A percentile compares a stretch with the other conserved stretches of the same genome.
phyloP scores from a whole-genome alignment of 2,797 vertebrate species.

The Leptoclinus maculatus region DNA sequence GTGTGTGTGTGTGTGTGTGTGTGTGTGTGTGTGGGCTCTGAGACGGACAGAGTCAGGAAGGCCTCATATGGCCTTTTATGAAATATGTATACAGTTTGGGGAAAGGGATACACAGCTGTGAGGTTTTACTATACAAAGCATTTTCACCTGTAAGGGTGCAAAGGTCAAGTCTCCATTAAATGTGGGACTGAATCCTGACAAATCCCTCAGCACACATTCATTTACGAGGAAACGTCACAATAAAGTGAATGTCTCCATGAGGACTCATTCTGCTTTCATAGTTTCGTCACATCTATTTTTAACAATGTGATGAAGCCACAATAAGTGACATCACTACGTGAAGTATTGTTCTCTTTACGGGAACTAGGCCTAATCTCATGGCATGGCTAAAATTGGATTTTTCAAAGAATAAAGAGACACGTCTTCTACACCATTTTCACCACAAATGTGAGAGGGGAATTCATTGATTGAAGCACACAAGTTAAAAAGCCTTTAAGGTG shows the following conservation, averaged over 20 bases:
- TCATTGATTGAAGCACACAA: neutral
- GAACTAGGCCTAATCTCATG: neutral
- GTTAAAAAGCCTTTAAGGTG: neutral
- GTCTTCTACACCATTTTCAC: neutral
- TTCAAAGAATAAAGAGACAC: neutral
- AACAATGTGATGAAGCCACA: constrained; percentile 8
- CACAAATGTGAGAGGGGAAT: neutral
- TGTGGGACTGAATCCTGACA: neutral
- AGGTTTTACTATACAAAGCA: constrained; percentile 27
- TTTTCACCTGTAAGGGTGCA: constrained; percentile 22
- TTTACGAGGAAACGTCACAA: neutral
- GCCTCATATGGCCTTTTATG: constrained; percentile 50
- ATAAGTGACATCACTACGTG: neutral
- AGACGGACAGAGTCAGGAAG: constrained; percentile 48
- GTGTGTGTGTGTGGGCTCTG: constrained; percentile 13
- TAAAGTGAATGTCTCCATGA: neutral
- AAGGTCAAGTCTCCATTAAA: constrained; percentile 3
- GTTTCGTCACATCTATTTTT: constrained; percentile 29
- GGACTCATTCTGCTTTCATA: constrained; percentile 4
- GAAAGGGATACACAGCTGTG: constrained; percentile 8
- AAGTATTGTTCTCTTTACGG: constrained; percentile 19
- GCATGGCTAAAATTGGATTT: neutral
- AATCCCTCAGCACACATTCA: neutral
- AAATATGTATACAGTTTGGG: constrained; percentile 65
- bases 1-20: constrained; percentile 23